Conservation (phyloP, 2,113 vertebrate genomes). For the Cavia porcellus region DNA sequence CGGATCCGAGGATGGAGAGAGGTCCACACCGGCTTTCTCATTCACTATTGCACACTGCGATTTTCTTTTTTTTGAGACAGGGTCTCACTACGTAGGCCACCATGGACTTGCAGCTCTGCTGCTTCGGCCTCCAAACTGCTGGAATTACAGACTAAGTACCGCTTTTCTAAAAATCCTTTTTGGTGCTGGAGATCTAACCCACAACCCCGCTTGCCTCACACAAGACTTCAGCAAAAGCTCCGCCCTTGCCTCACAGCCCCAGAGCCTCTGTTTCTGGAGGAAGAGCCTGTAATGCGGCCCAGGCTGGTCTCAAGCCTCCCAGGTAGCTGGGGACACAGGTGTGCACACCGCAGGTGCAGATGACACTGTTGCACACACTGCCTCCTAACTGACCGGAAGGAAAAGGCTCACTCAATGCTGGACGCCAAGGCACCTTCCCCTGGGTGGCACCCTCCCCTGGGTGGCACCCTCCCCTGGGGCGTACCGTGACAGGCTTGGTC, state of each 20-base stretch:
- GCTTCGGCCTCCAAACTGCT: neutral
- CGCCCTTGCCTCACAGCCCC: too few species aligned
- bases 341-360: neutral
- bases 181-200: neutral
- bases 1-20: neutral
- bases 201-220: too few species aligned
- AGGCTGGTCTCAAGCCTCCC: neutral
- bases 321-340: neutral
- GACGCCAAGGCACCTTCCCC: rapidly evolving
- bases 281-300: neutral
- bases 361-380: neutral
- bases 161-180: neutral
- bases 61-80: neutral
- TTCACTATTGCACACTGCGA: rapidly evolving
- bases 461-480: neutral
- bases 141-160: neutral
- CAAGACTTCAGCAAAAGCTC: neutral
- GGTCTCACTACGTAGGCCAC: neutral
- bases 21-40: neutral
- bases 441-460: too few species aligned
- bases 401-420: rapidly evolving
- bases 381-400: neutral
- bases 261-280: neutral
- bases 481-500: slow-evolving; percentile 97
- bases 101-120: neutral